A percentile compares a stretch with the other conserved stretches of the same genome.
phyloP scores from a whole-genome alignment of 2,113 vertebrate species.

The Indri indri region DNA sequence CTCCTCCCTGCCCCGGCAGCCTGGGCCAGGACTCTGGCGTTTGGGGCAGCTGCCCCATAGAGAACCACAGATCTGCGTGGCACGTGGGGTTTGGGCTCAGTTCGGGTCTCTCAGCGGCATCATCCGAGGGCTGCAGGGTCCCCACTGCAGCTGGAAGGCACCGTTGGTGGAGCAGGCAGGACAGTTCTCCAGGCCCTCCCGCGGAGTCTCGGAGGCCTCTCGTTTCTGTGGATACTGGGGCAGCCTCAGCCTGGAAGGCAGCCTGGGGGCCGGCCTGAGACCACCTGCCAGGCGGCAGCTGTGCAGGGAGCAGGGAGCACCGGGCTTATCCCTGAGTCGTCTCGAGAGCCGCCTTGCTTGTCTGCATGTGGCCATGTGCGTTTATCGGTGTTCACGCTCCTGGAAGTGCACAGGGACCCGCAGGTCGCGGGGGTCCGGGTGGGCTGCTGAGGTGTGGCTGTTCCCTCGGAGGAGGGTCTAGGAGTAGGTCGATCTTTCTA shows the following conservation, averaged over 20 bases:
- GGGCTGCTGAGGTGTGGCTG: too few species aligned
- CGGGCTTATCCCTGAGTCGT: background rate
- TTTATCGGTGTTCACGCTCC: too few species aligned
- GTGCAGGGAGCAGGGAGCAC: too few species aligned
- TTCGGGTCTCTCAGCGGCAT: accelerated
- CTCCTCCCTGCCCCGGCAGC: accelerated
- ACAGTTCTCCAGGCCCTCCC: background rate
- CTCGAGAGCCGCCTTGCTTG: too few species aligned
- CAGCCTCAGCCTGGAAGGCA: background rate
- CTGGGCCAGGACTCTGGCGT: accelerated
- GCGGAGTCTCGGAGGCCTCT: background rate
- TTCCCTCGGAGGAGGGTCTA: too few species aligned
- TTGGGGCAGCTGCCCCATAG: accelerated
- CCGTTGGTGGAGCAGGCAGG: accelerated
- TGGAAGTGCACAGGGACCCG: too few species aligned
- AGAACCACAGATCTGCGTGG: too few species aligned
- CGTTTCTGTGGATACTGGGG: background rate
- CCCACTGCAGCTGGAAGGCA: too few species aligned
- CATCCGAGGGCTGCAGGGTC: too few species aligned
- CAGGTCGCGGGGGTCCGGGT: too few species aligned
- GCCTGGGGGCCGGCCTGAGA: accelerated
- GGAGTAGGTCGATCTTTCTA: background rate
- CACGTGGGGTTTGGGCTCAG: background rate
- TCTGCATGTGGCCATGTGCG: too few species aligned
- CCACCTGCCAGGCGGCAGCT: background rate